A percentile compares a stretch with the other conserved stretches of the same genome.
phyloP scores from a whole-genome alignment of 2,888 invertebrate species.

The Tiphia femorata region DNA sequence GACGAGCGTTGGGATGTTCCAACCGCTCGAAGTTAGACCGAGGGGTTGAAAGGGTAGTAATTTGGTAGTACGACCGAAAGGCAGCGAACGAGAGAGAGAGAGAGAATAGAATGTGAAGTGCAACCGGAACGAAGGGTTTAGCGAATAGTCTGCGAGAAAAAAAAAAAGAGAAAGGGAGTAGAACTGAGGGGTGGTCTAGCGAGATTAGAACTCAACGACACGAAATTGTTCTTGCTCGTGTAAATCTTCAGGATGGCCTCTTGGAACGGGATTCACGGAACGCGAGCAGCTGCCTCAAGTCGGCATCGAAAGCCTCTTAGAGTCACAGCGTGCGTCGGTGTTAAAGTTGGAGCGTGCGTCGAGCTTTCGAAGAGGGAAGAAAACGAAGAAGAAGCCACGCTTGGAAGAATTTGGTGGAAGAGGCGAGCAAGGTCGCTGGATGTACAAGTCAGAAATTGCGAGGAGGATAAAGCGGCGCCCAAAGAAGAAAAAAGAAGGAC shows the following conservation, averaged over 20 bases:
- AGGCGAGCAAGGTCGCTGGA: too few species aligned
- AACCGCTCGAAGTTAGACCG: too few species aligned
- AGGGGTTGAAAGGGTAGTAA: too few species aligned
- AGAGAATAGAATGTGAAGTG: not conserved
- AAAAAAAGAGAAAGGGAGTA: not conserved
- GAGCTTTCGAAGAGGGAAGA: constrained; percentile 32
- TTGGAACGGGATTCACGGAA: constrained; percentile 56
- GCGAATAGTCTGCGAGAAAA: too few species aligned
- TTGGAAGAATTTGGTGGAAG: too few species aligned
- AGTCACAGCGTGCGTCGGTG: constrained; percentile 43
- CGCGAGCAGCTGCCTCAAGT: constrained; percentile 52
- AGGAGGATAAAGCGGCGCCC: not conserved
- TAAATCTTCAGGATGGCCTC: constrained; percentile 62
- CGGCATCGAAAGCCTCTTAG: constrained; percentile 47
- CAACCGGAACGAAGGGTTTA: not conserved
- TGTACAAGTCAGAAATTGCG: too few species aligned
- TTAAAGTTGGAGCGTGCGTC: constrained; percentile 51
- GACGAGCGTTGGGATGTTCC: too few species aligned
- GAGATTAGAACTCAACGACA: constrained; percentile 19
- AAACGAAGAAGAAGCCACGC: not conserved
- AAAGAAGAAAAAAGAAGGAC: not conserved
- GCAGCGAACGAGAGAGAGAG: not conserved
- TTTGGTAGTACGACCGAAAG: not conserved
- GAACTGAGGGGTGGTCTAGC: not conserved
- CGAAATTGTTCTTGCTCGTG: constrained; percentile 54